Conservation (phyloP, 2,113 vertebrate species). For the Cochlearius cochlearius region DNA sequence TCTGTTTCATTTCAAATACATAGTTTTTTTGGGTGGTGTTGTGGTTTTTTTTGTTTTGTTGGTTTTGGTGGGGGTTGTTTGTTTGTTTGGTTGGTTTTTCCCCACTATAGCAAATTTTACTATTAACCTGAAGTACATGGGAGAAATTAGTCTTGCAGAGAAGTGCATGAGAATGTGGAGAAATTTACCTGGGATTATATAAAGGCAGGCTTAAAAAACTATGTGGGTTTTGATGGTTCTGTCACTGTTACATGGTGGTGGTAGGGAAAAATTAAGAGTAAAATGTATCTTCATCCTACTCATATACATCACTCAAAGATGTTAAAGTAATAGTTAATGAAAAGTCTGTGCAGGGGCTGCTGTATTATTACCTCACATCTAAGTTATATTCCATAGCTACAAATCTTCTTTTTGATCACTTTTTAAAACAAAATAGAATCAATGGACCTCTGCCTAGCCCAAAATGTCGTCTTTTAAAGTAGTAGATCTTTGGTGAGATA, state of each 20-base stretch:
- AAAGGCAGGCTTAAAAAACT: background rate
- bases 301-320: background rate
- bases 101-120: background rate
- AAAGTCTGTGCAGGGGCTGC: background rate
- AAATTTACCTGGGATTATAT: background rate
- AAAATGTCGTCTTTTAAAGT: background rate
- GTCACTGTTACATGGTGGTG: background rate
- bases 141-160: background rate
- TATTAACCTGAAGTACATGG: background rate
- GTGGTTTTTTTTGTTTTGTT: background rate
- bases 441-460: background rate
- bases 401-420: background rate
- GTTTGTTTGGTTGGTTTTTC: background rate
- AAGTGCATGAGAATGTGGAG: background rate
- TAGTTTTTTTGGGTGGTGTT: background rate
- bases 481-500: background rate
- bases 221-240: background rate
- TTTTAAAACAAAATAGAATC: background rate
- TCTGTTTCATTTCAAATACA: background rate
- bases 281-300: slow-evolving; percentile 9
- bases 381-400: background rate
- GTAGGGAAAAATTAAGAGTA: background rate
- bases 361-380: background rate
- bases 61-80: background rate
- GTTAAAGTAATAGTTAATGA: background rate